phyloP scores from a whole-genome alignment of 2,888 invertebrate species.

The Apamea monoglypha region DNA sequence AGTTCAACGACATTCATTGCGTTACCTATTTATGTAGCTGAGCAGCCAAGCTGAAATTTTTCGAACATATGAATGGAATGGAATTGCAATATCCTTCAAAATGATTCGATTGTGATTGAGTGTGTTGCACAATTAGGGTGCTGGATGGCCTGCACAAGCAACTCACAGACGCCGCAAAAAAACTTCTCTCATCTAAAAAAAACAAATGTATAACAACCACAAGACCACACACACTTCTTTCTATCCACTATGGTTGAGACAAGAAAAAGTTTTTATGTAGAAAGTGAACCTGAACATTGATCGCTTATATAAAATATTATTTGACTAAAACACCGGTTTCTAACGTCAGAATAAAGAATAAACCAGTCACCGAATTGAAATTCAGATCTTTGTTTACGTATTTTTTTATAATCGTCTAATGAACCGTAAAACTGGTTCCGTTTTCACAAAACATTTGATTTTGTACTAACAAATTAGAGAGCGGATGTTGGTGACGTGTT shows the following conservation, averaged over 20 bases:
- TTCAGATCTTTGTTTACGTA: conserved; percentile 72
- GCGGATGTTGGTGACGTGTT: conserved; percentile 60
- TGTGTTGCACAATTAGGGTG: not conserved
- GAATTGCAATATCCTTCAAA: not conserved
- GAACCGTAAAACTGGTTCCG: conserved; percentile 83
- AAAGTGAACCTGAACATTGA: conserved; percentile 27
- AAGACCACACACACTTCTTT: conserved; percentile 9
- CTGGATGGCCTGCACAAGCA: not conserved
- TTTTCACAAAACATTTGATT: conserved; percentile 72
- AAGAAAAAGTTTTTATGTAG: conserved; percentile 26
- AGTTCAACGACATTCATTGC: not conserved
- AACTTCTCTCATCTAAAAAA: not conserved
- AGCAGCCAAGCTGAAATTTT: too few relatives aligned
- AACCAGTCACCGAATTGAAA: conserved; percentile 67
- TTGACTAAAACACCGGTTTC: conserved; percentile 39
- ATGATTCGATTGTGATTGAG: not conserved
- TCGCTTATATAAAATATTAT: conserved; percentile 5
- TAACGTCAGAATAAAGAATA: conserved; percentile 26
- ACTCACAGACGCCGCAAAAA: not conserved
- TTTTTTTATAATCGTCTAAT: conserved; percentile 78
- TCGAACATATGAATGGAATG: too few relatives aligned
- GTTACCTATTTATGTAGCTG: too few relatives aligned
- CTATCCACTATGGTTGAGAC: not conserved
- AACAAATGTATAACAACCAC: not conserved
- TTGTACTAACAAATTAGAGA: conserved; percentile 70